phyloP scores from a whole-genome alignment of 2,888 invertebrate species.

The Blera fallax region DNA sequence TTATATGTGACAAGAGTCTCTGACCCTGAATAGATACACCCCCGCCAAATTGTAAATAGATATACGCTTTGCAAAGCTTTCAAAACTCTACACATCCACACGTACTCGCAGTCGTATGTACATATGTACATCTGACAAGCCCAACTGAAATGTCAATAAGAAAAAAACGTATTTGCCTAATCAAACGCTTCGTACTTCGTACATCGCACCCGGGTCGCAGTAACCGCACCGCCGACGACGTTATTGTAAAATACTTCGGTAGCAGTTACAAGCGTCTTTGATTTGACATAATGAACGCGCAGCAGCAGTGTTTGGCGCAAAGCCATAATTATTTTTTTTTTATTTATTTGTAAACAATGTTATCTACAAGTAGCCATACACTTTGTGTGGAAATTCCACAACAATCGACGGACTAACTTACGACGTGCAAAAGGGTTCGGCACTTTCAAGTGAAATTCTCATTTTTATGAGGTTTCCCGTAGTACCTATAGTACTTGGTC shows the following conservation, averaged over 20 bases:
- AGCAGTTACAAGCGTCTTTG: constrained; percentile 62
- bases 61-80: background rate
- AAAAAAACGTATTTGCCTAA: constrained; percentile 62
- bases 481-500: background rate
- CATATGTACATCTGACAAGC: constrained; percentile 55
- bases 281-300: constrained; percentile 66
- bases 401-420: background rate
- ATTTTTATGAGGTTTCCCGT: constrained; percentile 31
- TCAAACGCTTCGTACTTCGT: constrained; percentile 59
- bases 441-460: background rate
- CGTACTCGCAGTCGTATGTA: background rate
- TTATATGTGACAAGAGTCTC: constrained; percentile 5
- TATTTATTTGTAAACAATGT: constrained; percentile 58
- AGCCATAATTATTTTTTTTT: constrained; percentile 46
- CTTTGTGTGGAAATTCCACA: constrained; percentile 18
- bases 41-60: constrained; percentile 1
- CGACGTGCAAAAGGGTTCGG: constrained; percentile 24
- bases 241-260: constrained; percentile 35
- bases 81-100: constrained; percentile 1
- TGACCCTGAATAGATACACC: constrained; percentile 27
- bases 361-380: constrained; percentile 61
- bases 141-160: constrained; percentile 70
- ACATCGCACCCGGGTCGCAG: background rate
- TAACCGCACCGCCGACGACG: background rate
- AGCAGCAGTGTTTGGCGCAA: constrained; percentile 55